These are phyloP conservation scores for Drosophila histrio DNA, from an alignment of 2,888 invertebrate genomes.

Conservation along the genomic window DNA sequence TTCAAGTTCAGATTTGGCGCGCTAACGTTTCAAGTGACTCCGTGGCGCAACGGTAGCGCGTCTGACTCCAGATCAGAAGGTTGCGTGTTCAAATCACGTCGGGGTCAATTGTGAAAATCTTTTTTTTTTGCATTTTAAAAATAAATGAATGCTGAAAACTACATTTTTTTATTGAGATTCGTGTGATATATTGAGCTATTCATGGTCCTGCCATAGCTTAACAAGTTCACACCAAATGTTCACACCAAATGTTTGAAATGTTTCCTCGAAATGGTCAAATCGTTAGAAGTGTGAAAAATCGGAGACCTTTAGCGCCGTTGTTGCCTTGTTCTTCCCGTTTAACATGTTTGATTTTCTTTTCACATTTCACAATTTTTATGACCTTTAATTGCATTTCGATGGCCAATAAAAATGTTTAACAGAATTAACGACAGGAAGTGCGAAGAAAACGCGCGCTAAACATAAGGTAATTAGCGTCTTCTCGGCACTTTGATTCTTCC, in stretches of 20 bases:
- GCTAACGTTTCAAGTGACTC: constrained; percentile 28
- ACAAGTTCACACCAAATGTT: constrained; percentile 69
- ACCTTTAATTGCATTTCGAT: constrained; percentile 74
- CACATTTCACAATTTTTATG: constrained; percentile 54
- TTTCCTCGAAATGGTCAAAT: constrained; percentile 13
- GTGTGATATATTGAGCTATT: background rate
- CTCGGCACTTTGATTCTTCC: constrained; percentile 49
- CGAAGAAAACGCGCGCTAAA: constrained; percentile 51
- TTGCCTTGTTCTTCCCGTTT: background rate
- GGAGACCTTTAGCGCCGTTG: constrained; percentile 65
- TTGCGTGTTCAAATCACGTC: constrained; percentile 77
- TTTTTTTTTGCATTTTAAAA: background rate
- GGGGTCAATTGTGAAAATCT: constrained; percentile 47
- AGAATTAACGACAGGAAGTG: constrained; percentile 75
- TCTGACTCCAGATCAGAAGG: constrained; percentile 77
- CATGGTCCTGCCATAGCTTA: background rate
- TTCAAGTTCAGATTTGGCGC: constrained; percentile 14
- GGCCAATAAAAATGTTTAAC: constrained; percentile 67
- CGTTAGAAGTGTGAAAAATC: constrained; percentile 62
- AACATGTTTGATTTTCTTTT: constrained; percentile 5
- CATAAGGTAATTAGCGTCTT: constrained; percentile 67
- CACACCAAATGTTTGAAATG: constrained; percentile 38
- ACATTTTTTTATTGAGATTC: background rate
- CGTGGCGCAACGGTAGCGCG: constrained; percentile 75
- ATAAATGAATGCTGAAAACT: background rate